These are phyloP conservation scores for Oscheius onirici DNA, from an alignment of 2,888 invertebrate genomes.

Conservation along the genomic window DNA sequence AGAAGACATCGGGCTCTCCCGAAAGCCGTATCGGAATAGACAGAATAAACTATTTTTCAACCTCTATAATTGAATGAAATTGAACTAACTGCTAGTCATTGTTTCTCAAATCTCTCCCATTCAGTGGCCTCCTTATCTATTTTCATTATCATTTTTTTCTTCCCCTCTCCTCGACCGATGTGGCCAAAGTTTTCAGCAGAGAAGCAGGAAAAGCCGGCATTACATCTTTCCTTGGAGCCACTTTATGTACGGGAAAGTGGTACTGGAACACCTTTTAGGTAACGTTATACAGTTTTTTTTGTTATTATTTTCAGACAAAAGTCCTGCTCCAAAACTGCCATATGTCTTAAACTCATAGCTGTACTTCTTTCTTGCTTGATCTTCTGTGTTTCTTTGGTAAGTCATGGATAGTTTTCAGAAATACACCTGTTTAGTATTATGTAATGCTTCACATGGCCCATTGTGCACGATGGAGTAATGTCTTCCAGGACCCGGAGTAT, in stretches of 20 bases:
- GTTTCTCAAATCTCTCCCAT: background rate
- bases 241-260: background rate
- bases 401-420: background rate
- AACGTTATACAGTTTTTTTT: background rate
- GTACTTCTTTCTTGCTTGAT: background rate
- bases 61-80: too few species aligned
- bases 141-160: slow-evolving; percentile 8
- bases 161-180: background rate
- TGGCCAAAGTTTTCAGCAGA: slow-evolving; percentile 18
- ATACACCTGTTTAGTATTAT: slow-evolving; percentile 1
- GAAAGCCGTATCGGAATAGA: slow-evolving; percentile 30
- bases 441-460: slow-evolving; percentile 3
- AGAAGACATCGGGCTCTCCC: slow-evolving; percentile 48
- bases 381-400: background rate
- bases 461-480: background rate
- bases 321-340: background rate
- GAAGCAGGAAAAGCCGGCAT: slow-evolving; percentile 5
- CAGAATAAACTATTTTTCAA: too few species aligned
- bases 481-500: background rate
- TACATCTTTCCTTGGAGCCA: background rate
- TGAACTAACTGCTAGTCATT: too few species aligned
- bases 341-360: background rate
- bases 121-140: background rate
- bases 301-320: background rate
- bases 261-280: background rate